phyloP scores from a whole-genome alignment of 2,888 invertebrate species.

The Boloria selene region DNA sequence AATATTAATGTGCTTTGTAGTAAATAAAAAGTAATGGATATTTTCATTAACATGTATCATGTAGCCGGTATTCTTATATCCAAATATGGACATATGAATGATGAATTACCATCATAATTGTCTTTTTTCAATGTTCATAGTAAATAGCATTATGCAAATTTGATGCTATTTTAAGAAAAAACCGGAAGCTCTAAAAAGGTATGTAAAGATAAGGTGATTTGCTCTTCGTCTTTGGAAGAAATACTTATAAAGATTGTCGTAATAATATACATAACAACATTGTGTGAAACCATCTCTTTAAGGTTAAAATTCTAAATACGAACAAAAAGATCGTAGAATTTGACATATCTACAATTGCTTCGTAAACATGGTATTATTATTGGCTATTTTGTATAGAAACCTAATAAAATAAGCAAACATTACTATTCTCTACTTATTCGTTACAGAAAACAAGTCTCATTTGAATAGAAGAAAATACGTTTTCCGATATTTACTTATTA shows the following conservation, averaged over 20 bases:
- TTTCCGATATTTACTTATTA: too few species aligned
- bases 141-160: slow-evolving; percentile 1
- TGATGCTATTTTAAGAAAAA: background rate
- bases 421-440: too few species aligned
- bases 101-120: background rate
- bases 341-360: too few species aligned
- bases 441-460: too few species aligned
- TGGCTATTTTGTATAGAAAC: too few species aligned
- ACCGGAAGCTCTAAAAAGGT: background rate
- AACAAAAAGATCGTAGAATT: too few species aligned
- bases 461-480: too few species aligned
- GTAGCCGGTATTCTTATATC: background rate
- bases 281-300: background rate
- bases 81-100: background rate
- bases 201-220: slow-evolving; percentile 2
- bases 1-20: background rate
- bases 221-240: background rate
- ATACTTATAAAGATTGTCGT: background rate
- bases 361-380: too few species aligned
- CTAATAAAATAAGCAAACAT: too few species aligned
- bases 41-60: background rate
- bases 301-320: background rate
- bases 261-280: background rate
- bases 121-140: background rate
- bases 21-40: background rate